Evolutionary conservation across 2,888 invertebrate species (phyloP).

Genomic region (Lasioglossum villosulum): DNA sequence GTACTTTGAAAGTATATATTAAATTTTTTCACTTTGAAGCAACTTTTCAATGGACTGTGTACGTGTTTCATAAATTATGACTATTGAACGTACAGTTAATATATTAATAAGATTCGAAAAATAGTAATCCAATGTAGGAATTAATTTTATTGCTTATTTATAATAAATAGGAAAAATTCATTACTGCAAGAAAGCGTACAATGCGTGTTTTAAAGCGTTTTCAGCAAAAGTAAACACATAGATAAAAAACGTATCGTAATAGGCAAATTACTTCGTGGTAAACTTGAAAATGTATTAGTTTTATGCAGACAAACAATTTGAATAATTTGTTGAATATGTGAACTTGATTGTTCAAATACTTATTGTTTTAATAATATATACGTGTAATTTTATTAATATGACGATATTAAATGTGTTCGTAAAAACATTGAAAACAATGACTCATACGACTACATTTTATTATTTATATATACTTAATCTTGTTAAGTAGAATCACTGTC

Average conservation of each 20-base stretch:
- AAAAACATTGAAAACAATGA: neutral
- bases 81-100: neutral
- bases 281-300: neutral
- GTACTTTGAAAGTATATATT: neutral
- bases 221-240: conserved; percentile 25
- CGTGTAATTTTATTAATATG: neutral
- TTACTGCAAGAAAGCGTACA: conserved; percentile 56
- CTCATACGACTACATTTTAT: neutral
- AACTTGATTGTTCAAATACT: too few species aligned
- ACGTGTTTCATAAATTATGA: neutral
- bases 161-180: neutral
- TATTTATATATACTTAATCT: neutral
- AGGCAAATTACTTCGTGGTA: neutral
- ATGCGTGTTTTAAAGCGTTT: conserved; percentile 62
- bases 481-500: neutral
- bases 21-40: neutral
- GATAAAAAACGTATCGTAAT: conserved; percentile 5
- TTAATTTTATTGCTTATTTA: neutral
- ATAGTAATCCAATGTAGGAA: neutral
- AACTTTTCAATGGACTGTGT: neutral
- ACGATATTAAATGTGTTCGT: neutral
- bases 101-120: neutral
- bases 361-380: neutral
- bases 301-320: neutral
- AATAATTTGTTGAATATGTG: too few species aligned